Evolutionary conservation across 2,888 invertebrate genomes (phyloP), one percentile per base, ranked within the genome.

Genomic region (Agriopis marginaria): DNA sequence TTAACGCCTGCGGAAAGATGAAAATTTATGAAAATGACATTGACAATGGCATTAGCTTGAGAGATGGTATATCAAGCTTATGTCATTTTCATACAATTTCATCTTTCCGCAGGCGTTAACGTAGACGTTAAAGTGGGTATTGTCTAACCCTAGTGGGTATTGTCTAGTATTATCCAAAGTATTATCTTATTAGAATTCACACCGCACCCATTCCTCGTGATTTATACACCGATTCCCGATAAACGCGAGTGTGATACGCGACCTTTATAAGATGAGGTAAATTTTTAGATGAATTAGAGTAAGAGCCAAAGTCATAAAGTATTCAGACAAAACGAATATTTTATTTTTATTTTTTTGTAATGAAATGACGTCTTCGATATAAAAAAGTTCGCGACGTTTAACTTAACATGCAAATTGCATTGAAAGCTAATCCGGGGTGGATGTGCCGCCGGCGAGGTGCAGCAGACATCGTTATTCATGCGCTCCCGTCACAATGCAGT

Each of bases 401-500:
- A 78, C 79, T 73, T 77, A 74, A 79, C 82, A 92, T 92, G 92
- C 88, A 90, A 91, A 92, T 92, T 87, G 83, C 86, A 85, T 88
- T 86, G 79, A 59, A 68, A 72, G 73, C 62, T 91, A 91, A 92
- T 90, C 90, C 86, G 79, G 79, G 83, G 81, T 81, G 80, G 80
- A 81, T 80, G 79, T 86, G 91, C 89, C 88, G 76, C 83, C 85
- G 86, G 89, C 87, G 85, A 82, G 76, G 78, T 76, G 79, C 77
- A 80, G 81, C 73, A 84, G 79, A 85, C 85, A 86, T 89, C 86
- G 89, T 89, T 92, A 93, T 93, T 92, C 92, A 93, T 92, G 86
- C 82, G 84, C 80, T 80, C 78, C 77, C 80, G 77, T 79, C 79
- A 91, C 92, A 93, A 91, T 89, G 81, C 83, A 74, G 79, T 93